Evolutionary conservation across 2,888 invertebrate species (phyloP), one percentile per base, ranked within the genome.

Genomic region (Drosophila nigritarsus): DNA sequence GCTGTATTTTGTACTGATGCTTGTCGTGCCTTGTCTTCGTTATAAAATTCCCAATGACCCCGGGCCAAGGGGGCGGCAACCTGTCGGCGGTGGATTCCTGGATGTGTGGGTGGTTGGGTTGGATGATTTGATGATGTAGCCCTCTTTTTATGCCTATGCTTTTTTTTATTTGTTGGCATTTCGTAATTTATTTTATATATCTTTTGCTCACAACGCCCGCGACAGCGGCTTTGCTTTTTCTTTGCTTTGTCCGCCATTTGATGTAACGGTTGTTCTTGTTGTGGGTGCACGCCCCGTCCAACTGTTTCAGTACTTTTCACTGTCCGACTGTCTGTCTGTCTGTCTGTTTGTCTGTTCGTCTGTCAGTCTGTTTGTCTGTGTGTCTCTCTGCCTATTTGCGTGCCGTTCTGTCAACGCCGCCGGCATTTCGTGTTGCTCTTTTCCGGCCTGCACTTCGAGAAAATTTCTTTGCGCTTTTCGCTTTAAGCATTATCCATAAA

Each of bases 111-210:
- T 38, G 40, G 53, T 60, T 32, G 53, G 24, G 15, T 45, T 24
- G 45, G 8, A 45, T 27, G 24, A 45, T 27, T 49, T 50, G 29
- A 8, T 34, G 32, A 24, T 24, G 24, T 24, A 15, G 15, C 24
- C 45, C 24, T 1, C 27, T 56, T 75, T 67, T 74, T 70, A 70
- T 81, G 79, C 70, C 77, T 81, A 76, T 72, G 65, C 73, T 74
- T 80, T 62, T 75, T 70, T 85, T 76, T 87, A 83, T 88, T 83
- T 83, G 80, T 75, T 83, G 83, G 78, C 77, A 82, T 88, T 88
- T 80, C 65, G 83, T 82, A 86, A 86, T 86, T 87, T 86, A 87
- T 87, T 85, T 83, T 75, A 79, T 83, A 85, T 80, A 53, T 87
- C 62, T 80, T 82, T 78, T 60, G 61, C 74, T 80, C 64, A 66